phyloP scores from a whole-genome alignment of 2,888 invertebrate species.

The Craniophora ligustri region DNA sequence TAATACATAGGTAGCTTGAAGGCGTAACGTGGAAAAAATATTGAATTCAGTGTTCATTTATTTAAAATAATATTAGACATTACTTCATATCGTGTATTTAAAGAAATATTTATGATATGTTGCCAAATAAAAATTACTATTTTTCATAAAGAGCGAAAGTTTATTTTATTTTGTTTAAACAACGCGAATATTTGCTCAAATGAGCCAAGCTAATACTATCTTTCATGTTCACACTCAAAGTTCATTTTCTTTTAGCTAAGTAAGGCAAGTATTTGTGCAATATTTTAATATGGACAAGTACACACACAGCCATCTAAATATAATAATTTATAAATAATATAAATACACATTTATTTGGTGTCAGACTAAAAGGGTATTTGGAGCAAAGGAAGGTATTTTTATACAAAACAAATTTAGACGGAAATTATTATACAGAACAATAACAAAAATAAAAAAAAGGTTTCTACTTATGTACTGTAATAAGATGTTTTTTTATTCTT shows the following conservation, averaged over 20 bases:
- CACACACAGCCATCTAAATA: constrained; percentile 46
- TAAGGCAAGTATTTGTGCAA: neutral
- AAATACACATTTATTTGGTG: constrained; percentile 70
- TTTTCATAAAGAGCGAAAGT: no score
- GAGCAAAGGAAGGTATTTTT: constrained; percentile 67
- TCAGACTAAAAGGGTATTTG: constrained; percentile 60
- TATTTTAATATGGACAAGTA: constrained; percentile 10
- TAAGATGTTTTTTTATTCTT: constrained; percentile 61
- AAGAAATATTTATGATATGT: no score
- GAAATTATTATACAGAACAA: constrained; percentile 52
- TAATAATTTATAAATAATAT: constrained; percentile 60
- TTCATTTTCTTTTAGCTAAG: neutral
- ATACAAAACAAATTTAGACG: constrained; percentile 57
- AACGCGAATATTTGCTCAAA: no score
- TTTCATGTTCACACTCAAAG: neutral
- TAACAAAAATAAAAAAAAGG: constrained; percentile 74
- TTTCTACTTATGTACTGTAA: constrained; percentile 66
- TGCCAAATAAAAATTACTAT: no score
- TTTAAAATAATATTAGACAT: no score
- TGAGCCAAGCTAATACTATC: neutral
- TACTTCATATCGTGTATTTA: no score
- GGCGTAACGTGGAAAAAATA: no score
- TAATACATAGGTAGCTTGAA: no score
- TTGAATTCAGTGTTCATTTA: no score
- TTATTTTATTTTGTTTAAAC: no score